These are phyloP conservation scores for Phortica okadai DNA, from an alignment of 2,888 invertebrate genomes.

Conservation along the genomic window DNA sequence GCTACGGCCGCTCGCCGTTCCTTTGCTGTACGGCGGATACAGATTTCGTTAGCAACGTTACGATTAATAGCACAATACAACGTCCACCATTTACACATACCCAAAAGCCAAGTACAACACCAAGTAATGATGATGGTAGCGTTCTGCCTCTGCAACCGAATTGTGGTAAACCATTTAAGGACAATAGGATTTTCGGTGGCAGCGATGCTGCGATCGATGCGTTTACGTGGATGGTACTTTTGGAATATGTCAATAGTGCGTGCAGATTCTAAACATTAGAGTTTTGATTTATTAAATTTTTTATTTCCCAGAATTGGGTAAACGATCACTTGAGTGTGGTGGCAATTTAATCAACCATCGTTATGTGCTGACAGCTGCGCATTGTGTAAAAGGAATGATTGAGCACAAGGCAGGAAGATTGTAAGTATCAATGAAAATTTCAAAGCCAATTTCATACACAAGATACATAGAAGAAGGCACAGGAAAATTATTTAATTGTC, in stretches of 20 bases:
- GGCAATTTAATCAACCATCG: constrained; percentile 83
- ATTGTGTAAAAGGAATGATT: constrained; percentile 79
- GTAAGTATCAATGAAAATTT: constrained; percentile 73
- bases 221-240: constrained; percentile 84
- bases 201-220: constrained; percentile 80
- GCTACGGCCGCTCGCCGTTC: constrained; percentile 63
- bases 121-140: constrained; percentile 54
- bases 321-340: constrained; percentile 79
- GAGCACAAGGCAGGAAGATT: constrained; percentile 77
- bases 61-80: constrained; percentile 13
- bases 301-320: constrained; percentile 56
- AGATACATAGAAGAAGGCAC: neutral
- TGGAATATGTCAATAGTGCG: constrained; percentile 82
- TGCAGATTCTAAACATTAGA: constrained; percentile 31
- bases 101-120: neutral
- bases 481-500: neutral
- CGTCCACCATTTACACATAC: neutral
- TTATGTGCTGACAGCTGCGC: constrained; percentile 81
- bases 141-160: constrained; percentile 66
- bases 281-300: constrained; percentile 4
- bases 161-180: constrained; percentile 69
- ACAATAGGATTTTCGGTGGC: constrained; percentile 81
- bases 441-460: neutral
- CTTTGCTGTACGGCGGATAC: constrained; percentile 73
- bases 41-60: constrained; percentile 41